Base-by-base conservation (phyloP, 2,888 invertebrate species). In the Cynaeus angustus region DNA sequence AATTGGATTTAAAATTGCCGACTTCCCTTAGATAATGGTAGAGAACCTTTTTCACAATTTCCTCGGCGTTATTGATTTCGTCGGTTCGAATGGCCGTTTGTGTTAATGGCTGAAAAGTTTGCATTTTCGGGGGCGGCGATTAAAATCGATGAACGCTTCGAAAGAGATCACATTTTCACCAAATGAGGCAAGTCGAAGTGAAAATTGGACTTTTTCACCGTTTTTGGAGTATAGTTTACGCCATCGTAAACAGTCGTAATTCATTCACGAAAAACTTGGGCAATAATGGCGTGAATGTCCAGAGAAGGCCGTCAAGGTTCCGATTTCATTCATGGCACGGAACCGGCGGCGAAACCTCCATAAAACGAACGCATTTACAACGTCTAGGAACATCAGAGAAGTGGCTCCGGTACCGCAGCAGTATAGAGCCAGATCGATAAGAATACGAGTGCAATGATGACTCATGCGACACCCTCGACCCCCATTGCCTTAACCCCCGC, bases 381-480 rank as follows among this genome's bases (percentile, higher is more conserved):
- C 65, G 65, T 65, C 65, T 65, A 65, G 65, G 55, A 56, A 48
- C 66, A 55, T 56, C 56, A 3, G 21, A 10, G 30, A 7, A 9
- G 12, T 21, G 43, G 66, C 52, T 61, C 52, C 75, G 71, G 68
- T 72, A 69, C 74, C 75, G 72, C 75, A 68, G 59, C 70, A 61
- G 67, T 56, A 46, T 48, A 69, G 62, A 38, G 66, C 70, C 75
- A 72, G 83, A 85, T 85, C 85, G 83, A 85, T 84, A 84, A 84
- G 83, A 83, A 82, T 82, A 81, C 82, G 83, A 83, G 84, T 84
- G 84, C 85, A 84, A 81, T 79, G 84, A 84, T 85, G 85, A 85
- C 83, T 85, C 84, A 84, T 80, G 82, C 83, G 82, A 81, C 82
- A 78, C 78, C 82, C 78, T 71, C 71, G 68, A 62, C 71, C 72